Evolutionary conservation across 2,113 vertebrate species (phyloP).

Genomic region (Melanostigma gelatinosum): DNA sequence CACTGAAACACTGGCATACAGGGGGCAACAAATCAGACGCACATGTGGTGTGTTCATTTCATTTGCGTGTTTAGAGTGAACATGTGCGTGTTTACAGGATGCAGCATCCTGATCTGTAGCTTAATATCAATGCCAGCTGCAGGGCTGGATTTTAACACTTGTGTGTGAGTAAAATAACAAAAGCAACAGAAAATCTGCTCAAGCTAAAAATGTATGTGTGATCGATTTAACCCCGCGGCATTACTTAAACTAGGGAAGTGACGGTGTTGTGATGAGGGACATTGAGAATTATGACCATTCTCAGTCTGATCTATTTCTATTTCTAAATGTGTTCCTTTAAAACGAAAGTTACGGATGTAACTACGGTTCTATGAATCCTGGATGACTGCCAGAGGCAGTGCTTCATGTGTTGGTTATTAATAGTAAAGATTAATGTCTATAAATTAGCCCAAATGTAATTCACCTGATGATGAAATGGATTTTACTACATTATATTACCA

Average conservation of each 20-base stretch:
- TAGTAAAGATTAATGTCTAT: background rate
- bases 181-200: background rate
- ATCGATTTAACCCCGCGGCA: too few species aligned
- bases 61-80: slow-evolving; percentile 1
- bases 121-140: slow-evolving; percentile 10
- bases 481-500: background rate
- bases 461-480: background rate
- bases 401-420: background rate
- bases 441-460: background rate
- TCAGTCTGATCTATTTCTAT: background rate
- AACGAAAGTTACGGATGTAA: background rate
- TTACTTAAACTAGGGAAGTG: background rate
- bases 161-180: slow-evolving; percentile 1
- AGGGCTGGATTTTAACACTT: background rate
- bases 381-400: too few species aligned
- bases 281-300: background rate
- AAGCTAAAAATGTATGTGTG: background rate
- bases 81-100: slow-evolving; percentile 4
- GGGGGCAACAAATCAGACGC: slow-evolving; percentile 10
- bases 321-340: background rate
- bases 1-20: slow-evolving; percentile 47
- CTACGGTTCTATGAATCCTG: too few species aligned
- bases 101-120: slow-evolving; percentile 19
- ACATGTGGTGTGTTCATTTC: slow-evolving; percentile 15
- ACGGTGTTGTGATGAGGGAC: background rate